Conservation (phyloP, 1,140 invertebrate genomes). For the Archegozetes longisetosus region DNA sequence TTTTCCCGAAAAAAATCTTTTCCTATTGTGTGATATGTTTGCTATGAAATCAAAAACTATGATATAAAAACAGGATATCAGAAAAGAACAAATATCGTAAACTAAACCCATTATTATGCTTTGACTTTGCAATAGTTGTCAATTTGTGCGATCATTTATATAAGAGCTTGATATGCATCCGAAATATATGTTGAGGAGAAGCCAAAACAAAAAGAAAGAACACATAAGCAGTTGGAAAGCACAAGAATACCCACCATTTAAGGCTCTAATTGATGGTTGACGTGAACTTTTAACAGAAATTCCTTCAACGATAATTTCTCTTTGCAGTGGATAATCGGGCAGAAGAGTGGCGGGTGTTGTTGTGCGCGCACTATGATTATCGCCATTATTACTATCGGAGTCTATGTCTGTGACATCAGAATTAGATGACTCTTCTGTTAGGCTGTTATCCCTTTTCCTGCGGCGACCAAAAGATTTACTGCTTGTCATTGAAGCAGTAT, state of each 20-base stretch:
- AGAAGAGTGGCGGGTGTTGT: slow-evolving; percentile 18
- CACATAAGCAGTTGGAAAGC: too few species aligned
- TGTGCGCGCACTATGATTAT: not conserved
- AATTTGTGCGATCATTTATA: too few species aligned
- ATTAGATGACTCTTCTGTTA: not conserved
- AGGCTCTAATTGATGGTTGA: not conserved
- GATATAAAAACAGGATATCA: too few species aligned
- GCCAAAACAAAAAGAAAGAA: too few species aligned
- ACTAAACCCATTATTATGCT: too few species aligned
- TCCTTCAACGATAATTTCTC: slow-evolving; percentile 27
- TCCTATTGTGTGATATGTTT: too few species aligned
- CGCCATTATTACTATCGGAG: not conserved
- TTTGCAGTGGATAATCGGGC: slow-evolving; percentile 26
- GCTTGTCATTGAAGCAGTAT: not conserved
- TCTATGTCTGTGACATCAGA: not conserved
- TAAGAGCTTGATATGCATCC: too few species aligned
- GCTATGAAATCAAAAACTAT: too few species aligned
- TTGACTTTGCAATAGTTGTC: too few species aligned
- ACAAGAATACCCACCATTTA: not conserved
- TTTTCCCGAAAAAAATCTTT: too few species aligned
- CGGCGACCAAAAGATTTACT: slow-evolving; percentile 12
- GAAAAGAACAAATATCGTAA: too few species aligned
- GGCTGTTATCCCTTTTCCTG: slow-evolving; percentile 6
- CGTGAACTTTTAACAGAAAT: slow-evolving; percentile 10
- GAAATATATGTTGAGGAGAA: too few species aligned